phyloP scores from a whole-genome alignment of 37 sponge, comb jelly and placozoan genomes.

The Mnemiopsis leidyi region DNA sequence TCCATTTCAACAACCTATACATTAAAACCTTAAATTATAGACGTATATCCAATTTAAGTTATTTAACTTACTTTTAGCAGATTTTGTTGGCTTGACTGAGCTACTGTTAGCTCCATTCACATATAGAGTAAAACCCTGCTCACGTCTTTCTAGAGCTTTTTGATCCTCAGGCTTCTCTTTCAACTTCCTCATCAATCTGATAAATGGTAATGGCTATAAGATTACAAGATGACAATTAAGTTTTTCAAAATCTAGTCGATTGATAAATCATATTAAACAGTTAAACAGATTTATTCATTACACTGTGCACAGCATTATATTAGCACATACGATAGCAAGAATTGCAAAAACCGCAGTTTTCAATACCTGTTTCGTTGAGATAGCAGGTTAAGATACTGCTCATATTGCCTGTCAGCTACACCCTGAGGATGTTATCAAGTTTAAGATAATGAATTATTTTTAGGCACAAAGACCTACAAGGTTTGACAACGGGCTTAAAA shows the following conservation, averaged over 20 bases:
- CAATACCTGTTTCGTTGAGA: slow-evolving; percentile 38
- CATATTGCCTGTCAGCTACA: slow-evolving; percentile 60
- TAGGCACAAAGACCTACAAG: too few relatives aligned
- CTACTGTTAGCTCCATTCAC: slow-evolving; percentile 86
- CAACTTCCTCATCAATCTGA: slow-evolving; percentile 78
- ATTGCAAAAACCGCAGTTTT: too few relatives aligned
- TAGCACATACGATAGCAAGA: too few relatives aligned
- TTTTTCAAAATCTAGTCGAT: not conserved
- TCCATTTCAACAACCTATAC: too few relatives aligned
- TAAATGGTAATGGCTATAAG: too few relatives aligned
- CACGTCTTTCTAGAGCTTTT: slow-evolving; percentile 77
- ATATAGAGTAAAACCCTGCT: slow-evolving; percentile 91
- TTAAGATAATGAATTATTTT: too few relatives aligned
- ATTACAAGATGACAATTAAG: not conserved
- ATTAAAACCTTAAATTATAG: too few relatives aligned
- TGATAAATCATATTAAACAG: too few relatives aligned
- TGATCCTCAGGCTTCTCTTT: slow-evolving; percentile 72
- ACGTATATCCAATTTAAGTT: too few relatives aligned
- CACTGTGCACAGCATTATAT: too few relatives aligned
- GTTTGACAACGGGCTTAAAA: too few relatives aligned
- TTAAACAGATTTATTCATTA: too few relatives aligned
- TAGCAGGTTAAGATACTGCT: slow-evolving; percentile 6
- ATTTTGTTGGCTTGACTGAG: slow-evolving; percentile 18
- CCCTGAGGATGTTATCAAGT: slow-evolving; percentile 34
- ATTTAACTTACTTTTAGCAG: slow-evolving; percentile 51